Evolutionary conservation across 2,888 invertebrate species (phyloP), one percentile per base, ranked within the genome.

Genomic region (Bembecia ichneumoniformis): DNA sequence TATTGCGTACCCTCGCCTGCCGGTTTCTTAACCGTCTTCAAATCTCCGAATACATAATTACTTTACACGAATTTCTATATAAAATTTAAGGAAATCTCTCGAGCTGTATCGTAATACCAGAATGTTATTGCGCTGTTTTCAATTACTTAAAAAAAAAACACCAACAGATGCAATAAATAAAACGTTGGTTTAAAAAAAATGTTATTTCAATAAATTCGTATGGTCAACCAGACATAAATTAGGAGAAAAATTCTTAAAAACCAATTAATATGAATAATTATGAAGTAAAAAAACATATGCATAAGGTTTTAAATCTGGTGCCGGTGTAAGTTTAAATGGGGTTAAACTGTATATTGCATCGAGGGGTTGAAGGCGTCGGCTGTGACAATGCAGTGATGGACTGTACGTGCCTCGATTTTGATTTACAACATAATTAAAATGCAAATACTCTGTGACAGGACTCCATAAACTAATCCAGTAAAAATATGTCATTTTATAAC

Each of bases 1-100:
- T 79, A 81, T 75, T 63, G 70, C 73, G 66, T 67, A 71, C 68
- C 69, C 66, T 36, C 51, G 49, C 49, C 55, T 28, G 28, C 28
- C 28, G 57, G 55, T 53, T 56, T 62, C 58, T 59, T 63, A 50
- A 52, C 55, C 53, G 55, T 59, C 59, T 59, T 58, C 48, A 55
- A 58, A 55, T 55, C 55, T 53, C 54, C 43, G 52, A 53, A 56
- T 54, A 52, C 47, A 34, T 49, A 35, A 15, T 34, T 48, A 43
- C 11, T n/a, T 43, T 43, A 11, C 11, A 11, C 14, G 34, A 50
- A 40, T 13, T 13, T 40, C 40, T 11, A 40, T 40, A 28, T 28
- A 28, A 28, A 28, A 28, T 9, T 28, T 9, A 28, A 28, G 28
- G 1, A 28, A 28, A 28, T 28, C 28, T 28, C 28, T 9, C 28